Base-by-base conservation (phyloP, 2,113 vertebrate species). In the Saguinus imperator region DNA sequence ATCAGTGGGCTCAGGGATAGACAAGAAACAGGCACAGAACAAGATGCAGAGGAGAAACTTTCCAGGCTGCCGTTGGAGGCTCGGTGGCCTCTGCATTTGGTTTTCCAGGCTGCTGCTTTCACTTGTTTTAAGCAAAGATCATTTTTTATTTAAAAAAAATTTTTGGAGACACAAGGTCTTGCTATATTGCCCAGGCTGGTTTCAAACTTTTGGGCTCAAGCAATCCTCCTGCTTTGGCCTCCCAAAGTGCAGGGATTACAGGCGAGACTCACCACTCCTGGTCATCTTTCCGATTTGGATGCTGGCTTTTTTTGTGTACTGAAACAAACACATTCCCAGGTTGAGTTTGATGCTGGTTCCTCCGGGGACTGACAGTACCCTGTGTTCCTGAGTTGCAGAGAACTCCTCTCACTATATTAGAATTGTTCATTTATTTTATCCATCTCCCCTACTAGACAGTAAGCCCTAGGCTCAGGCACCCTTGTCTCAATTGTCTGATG, bases 121-220 rank as follows among this genome's bases (percentile, higher is more conserved):
- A 76, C 58, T 89, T 76, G 68, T 86, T 89, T 95, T 76, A 90
- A 61, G 70, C 85, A 80, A 94, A 75, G 50, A 43, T n/a, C 21
- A 5, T 77, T 43, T 48, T 32, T 45, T 45, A 13, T 45, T 45
- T 75, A 27, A 7, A 16, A 64, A 64, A 64, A 64, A 29, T 6
- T 64, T 29, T 64, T 64, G 61, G 29, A 64, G 61, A 27, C 61
- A 64, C 5, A 2, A 6, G 27, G 27, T 64, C 61, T 64, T 64
- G 12, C 61, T 64, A 6, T 29, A 64, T 64, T 64, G 5, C 61
- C 27, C 5, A 64, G 61, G 61, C 61, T 32, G 61, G 12, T 64
- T 64, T 64, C 61, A 64, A 32, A 64, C 61, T 64, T 32, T 64
- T 29, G 27, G 61, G 27, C 61, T 64, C 61, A 32, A 32, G 61